Conservation (phyloP, 2,888 invertebrate species). For the Ischnus inquisitorius region DNA sequence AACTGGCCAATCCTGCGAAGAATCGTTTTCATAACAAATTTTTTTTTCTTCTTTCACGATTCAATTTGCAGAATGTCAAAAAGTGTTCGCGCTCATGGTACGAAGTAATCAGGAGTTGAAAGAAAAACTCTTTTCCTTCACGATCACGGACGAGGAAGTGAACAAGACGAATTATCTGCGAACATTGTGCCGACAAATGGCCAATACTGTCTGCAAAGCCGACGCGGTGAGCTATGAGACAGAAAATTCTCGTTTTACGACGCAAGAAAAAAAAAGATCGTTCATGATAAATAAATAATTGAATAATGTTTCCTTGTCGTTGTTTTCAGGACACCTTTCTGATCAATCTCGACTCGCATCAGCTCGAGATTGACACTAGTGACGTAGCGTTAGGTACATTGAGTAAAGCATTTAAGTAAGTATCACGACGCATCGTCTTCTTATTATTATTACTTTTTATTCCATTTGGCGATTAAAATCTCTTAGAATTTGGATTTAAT, state of each 20-base stretch:
- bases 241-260: neutral
- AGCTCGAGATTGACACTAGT: conserved; percentile 95
- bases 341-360: conserved; percentile 91
- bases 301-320: conserved; percentile 78
- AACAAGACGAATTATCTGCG: conserved; percentile 94
- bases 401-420: conserved; percentile 94
- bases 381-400: conserved; percentile 95
- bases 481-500: conserved; percentile 38
- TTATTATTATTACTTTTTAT: conserved; percentile 32
- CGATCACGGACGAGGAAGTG: conserved; percentile 93
- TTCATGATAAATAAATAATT: neutral
- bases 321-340: conserved; percentile 92
- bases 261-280: too few relatives aligned
- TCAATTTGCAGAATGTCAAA: conserved; percentile 91
- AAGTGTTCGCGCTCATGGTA: conserved; percentile 96
- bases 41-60: neutral
- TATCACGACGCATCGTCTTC: conserved; percentile 64
- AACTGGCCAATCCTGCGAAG: neutral
- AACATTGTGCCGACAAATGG: conserved; percentile 95
- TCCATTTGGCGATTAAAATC: conserved; percentile 38
- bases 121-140: conserved; percentile 95
- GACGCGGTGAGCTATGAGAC: conserved; percentile 91
- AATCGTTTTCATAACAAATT: conserved; percentile 18
- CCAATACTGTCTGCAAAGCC: conserved; percentile 96
- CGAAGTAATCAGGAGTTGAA: conserved; percentile 94